Conservation (phyloP, 2,888 invertebrate species). For the Autographa gamma region DNA sequence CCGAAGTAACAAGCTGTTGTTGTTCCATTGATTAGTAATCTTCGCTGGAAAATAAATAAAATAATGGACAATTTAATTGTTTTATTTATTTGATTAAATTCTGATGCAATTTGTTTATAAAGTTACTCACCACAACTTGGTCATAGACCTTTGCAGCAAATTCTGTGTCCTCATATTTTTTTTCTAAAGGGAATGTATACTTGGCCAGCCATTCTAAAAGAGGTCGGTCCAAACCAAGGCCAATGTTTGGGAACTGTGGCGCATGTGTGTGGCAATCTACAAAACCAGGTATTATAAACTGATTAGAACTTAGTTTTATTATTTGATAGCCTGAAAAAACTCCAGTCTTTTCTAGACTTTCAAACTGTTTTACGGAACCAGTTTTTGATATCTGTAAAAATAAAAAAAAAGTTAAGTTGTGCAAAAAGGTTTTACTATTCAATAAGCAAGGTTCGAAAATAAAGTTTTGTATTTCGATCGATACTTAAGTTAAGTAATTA, state of each 20-base stretch:
- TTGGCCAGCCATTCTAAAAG: constrained; percentile 95
- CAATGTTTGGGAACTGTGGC: constrained; percentile 95
- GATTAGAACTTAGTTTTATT: constrained; percentile 72
- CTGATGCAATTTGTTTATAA: constrained; percentile 9
- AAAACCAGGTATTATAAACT: constrained; percentile 96
- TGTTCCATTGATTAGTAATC: constrained; percentile 93
- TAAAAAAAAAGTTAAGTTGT: too few species aligned
- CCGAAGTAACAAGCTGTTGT: constrained; percentile 97
- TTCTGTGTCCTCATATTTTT: constrained; percentile 90
- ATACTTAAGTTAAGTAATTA: too few species aligned
- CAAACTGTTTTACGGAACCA: constrained; percentile 68
- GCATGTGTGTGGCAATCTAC: constrained; percentile 97
- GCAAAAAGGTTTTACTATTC: not conserved
- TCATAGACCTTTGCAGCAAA: constrained; percentile 93
- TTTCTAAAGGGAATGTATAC: constrained; percentile 96
- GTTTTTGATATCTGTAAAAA: constrained; percentile 72
- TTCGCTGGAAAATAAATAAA: constrained; percentile 85
- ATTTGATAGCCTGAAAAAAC: constrained; percentile 64
- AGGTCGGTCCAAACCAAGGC: constrained; percentile 93
- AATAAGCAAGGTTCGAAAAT: not conserved
- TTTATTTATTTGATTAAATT: not conserved
- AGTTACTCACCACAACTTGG: constrained; percentile 93
- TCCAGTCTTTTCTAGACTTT: constrained; percentile 54
- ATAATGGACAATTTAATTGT: constrained; percentile 9
- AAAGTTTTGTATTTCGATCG: too few species aligned